phyloP scores from a whole-genome alignment of 2,113 vertebrate species.

The Vulpes lagopus region DNA sequence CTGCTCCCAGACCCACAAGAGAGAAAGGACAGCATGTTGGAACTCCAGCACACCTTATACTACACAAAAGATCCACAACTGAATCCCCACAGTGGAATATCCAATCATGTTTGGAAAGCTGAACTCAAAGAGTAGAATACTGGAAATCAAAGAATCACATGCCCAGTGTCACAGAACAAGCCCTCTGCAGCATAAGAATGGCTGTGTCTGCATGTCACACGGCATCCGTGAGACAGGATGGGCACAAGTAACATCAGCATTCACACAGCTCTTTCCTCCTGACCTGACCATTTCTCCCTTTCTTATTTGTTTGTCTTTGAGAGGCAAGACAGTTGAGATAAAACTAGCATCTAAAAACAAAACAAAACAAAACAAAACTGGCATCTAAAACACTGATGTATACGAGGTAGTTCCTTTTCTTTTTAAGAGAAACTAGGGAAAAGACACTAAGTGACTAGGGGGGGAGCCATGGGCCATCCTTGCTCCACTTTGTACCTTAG shows the following conservation, averaged over 20 bases:
- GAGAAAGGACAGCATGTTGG: not conserved
- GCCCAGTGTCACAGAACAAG: not conserved
- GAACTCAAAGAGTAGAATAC: not conserved
- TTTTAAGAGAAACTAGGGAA: not conserved
- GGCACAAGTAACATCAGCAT: rapidly evolving
- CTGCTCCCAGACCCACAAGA: not conserved
- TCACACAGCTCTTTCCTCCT: not conserved
- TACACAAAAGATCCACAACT: not conserved
- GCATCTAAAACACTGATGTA: not conserved
- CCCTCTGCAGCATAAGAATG: rapidly evolving
- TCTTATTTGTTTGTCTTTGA: not conserved
- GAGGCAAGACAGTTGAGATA: not conserved
- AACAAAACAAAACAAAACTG: not conserved
- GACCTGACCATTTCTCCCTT: not conserved
- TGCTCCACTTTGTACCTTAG: rapidly evolving
- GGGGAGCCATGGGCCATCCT: not conserved
- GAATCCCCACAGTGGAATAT: not conserved
- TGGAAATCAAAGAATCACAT: not conserved
- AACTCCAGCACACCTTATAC: not conserved
- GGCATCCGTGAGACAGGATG: rapidly evolving
- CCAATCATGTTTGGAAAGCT: not conserved
- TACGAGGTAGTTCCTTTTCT: not conserved
- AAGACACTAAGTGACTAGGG: no score
- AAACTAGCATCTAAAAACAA: not conserved
- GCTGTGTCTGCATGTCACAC: rapidly evolving